phyloP scores from a whole-genome alignment of 2,113 vertebrate genomes.

The Prunella himalayana region DNA sequence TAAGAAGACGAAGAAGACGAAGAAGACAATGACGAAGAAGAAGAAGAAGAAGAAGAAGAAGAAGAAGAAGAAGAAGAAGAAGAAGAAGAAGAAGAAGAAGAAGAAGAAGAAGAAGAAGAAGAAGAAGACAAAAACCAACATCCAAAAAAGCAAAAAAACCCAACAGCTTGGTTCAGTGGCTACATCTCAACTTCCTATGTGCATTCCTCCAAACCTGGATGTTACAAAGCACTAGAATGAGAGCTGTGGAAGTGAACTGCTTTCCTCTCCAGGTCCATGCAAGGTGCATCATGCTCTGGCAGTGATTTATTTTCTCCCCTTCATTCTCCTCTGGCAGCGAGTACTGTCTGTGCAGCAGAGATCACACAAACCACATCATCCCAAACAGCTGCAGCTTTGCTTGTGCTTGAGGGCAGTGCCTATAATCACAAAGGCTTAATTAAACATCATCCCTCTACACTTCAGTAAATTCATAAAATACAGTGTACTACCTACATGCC shows the following conservation, averaged over 20 bases:
- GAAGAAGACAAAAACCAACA: not conserved
- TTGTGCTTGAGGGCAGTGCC: constrained; percentile 36
- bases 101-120: not conserved
- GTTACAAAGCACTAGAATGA: not conserved
- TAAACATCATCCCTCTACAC: not conserved
- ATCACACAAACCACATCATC: not conserved
- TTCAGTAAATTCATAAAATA: not conserved
- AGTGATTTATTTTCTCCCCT: not conserved
- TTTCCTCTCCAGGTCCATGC: not conserved
- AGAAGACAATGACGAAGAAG: not conserved
- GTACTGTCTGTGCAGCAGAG: not conserved
- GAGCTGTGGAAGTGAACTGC: not conserved
- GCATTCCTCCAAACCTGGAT: not conserved
- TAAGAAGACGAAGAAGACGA: not conserved
- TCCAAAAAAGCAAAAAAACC: not conserved
- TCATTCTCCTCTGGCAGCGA: not conserved
- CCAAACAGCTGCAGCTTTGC: constrained; percentile 25
- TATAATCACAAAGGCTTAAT: not conserved
- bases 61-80: not conserved
- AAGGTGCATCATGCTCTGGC: not conserved
- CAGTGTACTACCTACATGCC: not conserved
- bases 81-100: not conserved
- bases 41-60: not conserved
- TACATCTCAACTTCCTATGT: not conserved
- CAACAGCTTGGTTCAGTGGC: not conserved